Base-by-base conservation (phyloP, 2,113 vertebrate species). In the Eclectus roratus region DNA sequence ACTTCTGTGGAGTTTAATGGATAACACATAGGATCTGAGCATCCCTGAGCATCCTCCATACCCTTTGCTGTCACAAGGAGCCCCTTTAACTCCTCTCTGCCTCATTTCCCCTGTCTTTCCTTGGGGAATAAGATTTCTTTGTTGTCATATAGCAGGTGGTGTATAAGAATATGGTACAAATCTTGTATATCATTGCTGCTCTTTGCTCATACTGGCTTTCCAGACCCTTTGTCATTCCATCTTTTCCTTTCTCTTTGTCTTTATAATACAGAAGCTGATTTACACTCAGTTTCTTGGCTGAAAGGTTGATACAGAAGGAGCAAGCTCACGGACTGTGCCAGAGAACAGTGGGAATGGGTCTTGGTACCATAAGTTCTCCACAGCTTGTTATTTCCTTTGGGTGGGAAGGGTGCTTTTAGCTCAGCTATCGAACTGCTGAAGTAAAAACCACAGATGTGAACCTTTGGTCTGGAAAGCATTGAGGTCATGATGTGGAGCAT, bases 301-400 rank as follows among this genome's bases (percentile, higher is more conserved):
- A 71, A 71, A 70, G 55, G 61, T 83, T 84, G 90, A 61, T 25
- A 31, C 52, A 90, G 92, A 94, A 95, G 88, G 85, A 92, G n/a
- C 27, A 84, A 77, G 18, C 74, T 78, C 49, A 7, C 5, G 47
- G 60, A 2, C 60, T 83, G 18, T 91, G 76, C 76, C 88, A 95
- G 68, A 76, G 46, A 96, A 77, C 44, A 71, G 55, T 60, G 64
- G 46, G 50, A 85, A 64, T 37, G n/a, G 92, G 64, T 95, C 88
- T 80, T 83, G 47, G 56, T 91, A 58, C 92, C 69, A 55, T 71
- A 82, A 88, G 28, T 63, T 83, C 79, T 88, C 76, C 33, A 37
- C 1, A 29, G 31, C 24, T 80, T 83, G 58, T 90, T 93, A 24
- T 74, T 94, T 74, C 18, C 50, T 64, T 80, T 69, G 72, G 65